These are phyloP conservation scores for Carcina quercana DNA, from an alignment of 2,888 invertebrate genomes.

Conservation along the genomic window DNA sequence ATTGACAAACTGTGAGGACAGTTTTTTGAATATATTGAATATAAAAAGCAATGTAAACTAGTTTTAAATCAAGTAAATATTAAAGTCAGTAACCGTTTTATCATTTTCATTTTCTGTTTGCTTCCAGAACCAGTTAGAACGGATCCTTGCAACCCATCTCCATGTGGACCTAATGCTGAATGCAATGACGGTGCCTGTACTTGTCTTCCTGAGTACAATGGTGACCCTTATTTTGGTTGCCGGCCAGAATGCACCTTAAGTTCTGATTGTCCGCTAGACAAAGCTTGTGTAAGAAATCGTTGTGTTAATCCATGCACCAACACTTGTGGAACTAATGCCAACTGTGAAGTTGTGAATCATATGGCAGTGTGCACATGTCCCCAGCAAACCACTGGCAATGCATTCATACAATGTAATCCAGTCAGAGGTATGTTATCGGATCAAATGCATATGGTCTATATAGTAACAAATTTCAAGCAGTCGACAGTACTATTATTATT, in stretches of 20 bases:
- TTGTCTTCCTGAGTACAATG: constrained; percentile 76
- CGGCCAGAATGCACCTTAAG: constrained; percentile 84
- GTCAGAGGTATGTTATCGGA: no score
- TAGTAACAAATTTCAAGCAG: no score
- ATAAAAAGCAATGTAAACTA: no score
- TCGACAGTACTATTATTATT: constrained; percentile 1
- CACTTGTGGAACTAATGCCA: constrained; percentile 83
- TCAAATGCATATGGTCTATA: no score
- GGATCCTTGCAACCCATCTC: constrained; percentile 78
- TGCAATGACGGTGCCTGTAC: constrained; percentile 76
- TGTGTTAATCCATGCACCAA: constrained; percentile 83
- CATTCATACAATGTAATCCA: constrained; percentile 78
- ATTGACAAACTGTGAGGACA: no score
- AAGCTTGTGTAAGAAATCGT: constrained; percentile 80
- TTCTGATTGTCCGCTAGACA: constrained; percentile 80
- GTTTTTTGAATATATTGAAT: no score
- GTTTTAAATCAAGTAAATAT: no score
- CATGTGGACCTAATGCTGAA: constrained; percentile 77
- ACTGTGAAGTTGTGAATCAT: constrained; percentile 84
- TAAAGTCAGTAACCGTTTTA: no score
- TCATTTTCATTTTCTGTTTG: no score
- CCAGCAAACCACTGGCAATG: constrained; percentile 80
- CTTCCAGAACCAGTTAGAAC: constrained; percentile 39
- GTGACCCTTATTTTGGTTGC: constrained; percentile 81
- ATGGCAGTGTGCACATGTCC: constrained; percentile 85